These are phyloP conservation scores for Spea bombifrons DNA, from an alignment of 2,113 vertebrate species.

Conservation along the genomic window DNA sequence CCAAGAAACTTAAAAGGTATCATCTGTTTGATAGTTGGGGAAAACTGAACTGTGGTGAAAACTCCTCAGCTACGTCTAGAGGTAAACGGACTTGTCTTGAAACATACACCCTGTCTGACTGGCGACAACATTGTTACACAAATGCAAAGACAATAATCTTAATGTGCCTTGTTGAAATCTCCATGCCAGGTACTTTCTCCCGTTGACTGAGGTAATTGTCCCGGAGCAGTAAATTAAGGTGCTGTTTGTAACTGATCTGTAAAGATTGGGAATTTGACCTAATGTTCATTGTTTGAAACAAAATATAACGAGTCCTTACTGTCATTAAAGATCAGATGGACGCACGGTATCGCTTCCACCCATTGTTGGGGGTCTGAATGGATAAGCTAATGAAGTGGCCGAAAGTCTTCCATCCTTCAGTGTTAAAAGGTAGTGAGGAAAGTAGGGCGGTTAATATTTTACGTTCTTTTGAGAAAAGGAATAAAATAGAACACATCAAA, in stretches of 20 bases:
- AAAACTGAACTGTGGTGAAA: slow-evolving; percentile 1
- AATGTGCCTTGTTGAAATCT: slow-evolving; percentile 8
- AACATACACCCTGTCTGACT: slow-evolving; percentile 14
- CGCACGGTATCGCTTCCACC: slow-evolving; percentile 4
- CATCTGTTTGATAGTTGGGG: slow-evolving; percentile 21
- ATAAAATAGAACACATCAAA: slow-evolving; percentile 22
- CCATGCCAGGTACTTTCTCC: slow-evolving; percentile 22
- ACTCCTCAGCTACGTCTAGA: background rate
- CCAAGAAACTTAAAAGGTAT: slow-evolving; percentile 10
- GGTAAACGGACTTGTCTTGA: slow-evolving; percentile 4
- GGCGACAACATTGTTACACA: slow-evolving; percentile 1
- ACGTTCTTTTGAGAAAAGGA: slow-evolving; percentile 21
- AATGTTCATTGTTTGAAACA: slow-evolving; percentile 18
- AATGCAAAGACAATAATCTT: slow-evolving; percentile 14
- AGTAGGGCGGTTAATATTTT: slow-evolving; percentile 40
- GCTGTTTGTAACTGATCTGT: slow-evolving; percentile 42
- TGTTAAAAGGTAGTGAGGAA: slow-evolving; percentile 19
- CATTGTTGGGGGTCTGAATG: slow-evolving; percentile 8
- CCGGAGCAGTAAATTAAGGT: slow-evolving; percentile 46
- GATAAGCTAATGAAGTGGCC: background rate
- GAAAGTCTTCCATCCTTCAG: slow-evolving; percentile 29
- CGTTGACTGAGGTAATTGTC: slow-evolving; percentile 28
- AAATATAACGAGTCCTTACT: slow-evolving; percentile 29
- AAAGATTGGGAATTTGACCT: slow-evolving; percentile 34
- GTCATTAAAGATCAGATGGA: slow-evolving; percentile 42